Base-by-base conservation (phyloP, 2,797 vertebrate species). In the Xiphophorus birchmanni region DNA sequence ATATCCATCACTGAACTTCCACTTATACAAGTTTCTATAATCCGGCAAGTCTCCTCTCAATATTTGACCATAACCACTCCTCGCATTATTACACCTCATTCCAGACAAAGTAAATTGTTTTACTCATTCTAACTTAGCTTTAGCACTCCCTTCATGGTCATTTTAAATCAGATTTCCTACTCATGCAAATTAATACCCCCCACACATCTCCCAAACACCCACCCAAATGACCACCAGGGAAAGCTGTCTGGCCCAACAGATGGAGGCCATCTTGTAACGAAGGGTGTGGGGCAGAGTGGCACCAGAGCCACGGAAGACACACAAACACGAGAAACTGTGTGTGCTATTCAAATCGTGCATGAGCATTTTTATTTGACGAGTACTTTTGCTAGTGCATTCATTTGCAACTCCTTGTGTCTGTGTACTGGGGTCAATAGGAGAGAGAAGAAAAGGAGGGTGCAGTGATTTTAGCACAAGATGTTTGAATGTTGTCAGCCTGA, bases 221-320 rank as follows among this genome's bases (percentile, higher is more conserved):
- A 84, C 74, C 89, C 83, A 73, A 67, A 90, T 89, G 88, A 89
- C 72, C 18, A 29, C 82, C 81, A 86, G 92, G 88, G 92, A 95
- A 95, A 94, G 93, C 91, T 92, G 89, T 90, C 86, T 87, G 50
- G 78, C 63, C 86, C 86, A 94, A 94, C 95, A 96, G 93, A 95
- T 95, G 95, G 94, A 92, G 85, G 63, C 90, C 82, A 91, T 95
- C 94, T 94, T 95, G 80, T 77, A 69, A 81, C 29, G 73, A 74
- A 67, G 84, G 73, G 85, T 65, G 82, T 40, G 52, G 52, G 76
- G 75, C 15, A 63, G 80, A 76, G 85, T 56, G 52, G 84, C 82
- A 82, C 80, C 72, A 85, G 80, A 81, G 83, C 63, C 2, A 56
- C 80, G 58, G 56, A 79, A 76, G 67, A 91, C 48, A 5, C 12